These are phyloP conservation scores for Paelopatides confundens DNA, from an alignment of 53 echinoderm and acorn worm genomes.

Conservation along the genomic window DNA sequence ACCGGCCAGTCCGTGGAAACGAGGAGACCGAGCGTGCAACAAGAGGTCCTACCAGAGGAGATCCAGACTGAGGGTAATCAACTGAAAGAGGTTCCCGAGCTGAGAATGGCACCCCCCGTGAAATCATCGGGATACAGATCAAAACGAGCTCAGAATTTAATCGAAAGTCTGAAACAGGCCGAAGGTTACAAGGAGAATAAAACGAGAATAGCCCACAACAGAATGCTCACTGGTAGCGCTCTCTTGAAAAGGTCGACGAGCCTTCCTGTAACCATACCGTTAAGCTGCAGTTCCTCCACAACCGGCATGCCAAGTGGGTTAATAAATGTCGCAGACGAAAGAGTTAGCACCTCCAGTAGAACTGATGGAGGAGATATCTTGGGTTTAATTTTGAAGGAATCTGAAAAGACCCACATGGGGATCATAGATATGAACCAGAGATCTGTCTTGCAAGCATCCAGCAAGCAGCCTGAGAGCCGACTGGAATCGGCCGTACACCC, in stretches of 20 bases:
- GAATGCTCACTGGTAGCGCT: background rate
- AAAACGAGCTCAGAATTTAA: background rate
- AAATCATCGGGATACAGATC: conserved; percentile 15
- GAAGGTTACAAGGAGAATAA: background rate
- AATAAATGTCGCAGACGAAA: too few species aligned
- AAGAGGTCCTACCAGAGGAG: background rate
- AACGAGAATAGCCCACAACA: background rate
- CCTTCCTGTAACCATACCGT: too few species aligned
- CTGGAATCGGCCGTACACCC: background rate
- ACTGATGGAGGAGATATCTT: background rate
- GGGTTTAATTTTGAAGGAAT: background rate
- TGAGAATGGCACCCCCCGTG: background rate
- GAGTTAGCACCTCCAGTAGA: background rate
- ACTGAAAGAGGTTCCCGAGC: background rate
- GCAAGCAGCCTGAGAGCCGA: background rate
- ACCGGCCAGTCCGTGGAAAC: background rate
- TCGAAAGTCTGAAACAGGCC: conserved; percentile 1
- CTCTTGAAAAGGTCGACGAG: background rate
- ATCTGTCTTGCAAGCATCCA: background rate
- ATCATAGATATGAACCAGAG: background rate
- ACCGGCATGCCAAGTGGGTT: background rate
- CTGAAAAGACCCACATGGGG: background rate
- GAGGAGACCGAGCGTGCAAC: background rate
- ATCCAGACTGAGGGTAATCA: background rate
- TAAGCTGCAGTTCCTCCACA: background rate